Evolutionary conservation across 2,113 vertebrate species (phyloP), one percentile per base, ranked within the genome.

Genomic region (Pangasianodon gigas): DNA sequence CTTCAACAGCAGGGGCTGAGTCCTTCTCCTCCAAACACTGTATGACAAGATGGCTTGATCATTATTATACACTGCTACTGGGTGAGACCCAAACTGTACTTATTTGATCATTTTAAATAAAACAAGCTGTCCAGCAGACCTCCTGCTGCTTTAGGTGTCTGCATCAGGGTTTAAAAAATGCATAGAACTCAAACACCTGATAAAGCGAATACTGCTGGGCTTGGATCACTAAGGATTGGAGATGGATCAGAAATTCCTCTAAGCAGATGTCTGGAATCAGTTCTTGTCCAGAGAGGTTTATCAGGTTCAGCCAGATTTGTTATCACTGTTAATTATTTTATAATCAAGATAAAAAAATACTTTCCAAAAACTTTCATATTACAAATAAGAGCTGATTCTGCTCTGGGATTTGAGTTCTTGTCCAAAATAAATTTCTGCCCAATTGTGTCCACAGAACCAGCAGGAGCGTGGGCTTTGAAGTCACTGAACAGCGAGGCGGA

Each of bases 361-460:
- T 58, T 87, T 86, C 60, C 26, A 21, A 71, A 37, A 85, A 83
- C 65, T 87, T 86, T 86, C 37, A 74, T 88, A 84, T 90, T 77
- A 79, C 51, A 87, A 87, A 77, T 79, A 60, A 48, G 16, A 32
- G 74, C 69, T 87, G 75, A 56, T 69, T 52, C 84, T 58, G 82
- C 88, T 67, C 46, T 67, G 84, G 71, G 89, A 86, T 86, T 86
- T 80, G 58, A 81, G 84, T 44, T 69, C 52, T 85, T 6, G 11
- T 84, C 69, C 67, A 62, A 62, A 85, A 89, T 62, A 60, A 60
- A 75, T 62, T 62, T 41, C 13, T 77, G 71, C 52, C 74, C 74
- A 65, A 90, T 67, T 90, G 74, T 86, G 75, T 90, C 48, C 74
- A 90, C 24, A 29, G 60, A 69, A 86, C 77, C 74, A 90, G 89